Conservation (phyloP, 2,888 invertebrate genomes). For the Gymnocheta viridis region DNA sequence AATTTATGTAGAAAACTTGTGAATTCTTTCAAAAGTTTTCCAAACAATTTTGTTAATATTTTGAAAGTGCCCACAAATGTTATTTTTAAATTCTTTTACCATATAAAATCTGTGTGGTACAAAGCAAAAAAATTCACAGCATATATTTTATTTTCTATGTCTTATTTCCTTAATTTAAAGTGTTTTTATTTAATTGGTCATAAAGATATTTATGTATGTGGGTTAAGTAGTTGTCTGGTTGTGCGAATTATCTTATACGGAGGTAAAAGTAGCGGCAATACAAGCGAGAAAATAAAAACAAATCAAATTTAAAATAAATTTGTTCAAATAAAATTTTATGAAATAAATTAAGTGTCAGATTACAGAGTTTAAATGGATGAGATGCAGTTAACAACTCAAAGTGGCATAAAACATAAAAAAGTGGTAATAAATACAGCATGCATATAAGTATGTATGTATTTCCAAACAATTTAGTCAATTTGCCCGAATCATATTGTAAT, state of each 20-base stretch:
- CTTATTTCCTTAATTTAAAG: conserved; percentile 5
- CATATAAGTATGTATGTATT: too few relatives aligned
- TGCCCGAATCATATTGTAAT: too few relatives aligned
- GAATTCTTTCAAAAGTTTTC: too few relatives aligned
- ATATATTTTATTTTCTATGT: background rate
- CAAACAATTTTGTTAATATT: too few relatives aligned
- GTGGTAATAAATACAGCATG: background rate
- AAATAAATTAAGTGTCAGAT: background rate
- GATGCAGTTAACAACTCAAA: background rate
- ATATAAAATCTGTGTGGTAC: too few relatives aligned
- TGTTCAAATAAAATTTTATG: background rate
- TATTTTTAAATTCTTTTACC: too few relatives aligned
- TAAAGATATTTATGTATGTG: conserved; percentile 18
- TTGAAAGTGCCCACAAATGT: too few relatives aligned
- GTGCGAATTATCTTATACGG: background rate
- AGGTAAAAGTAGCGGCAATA: background rate
- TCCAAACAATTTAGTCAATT: too few relatives aligned
- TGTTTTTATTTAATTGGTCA: conserved; percentile 9
- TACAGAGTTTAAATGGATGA: background rate
- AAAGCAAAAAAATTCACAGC: too few relatives aligned
- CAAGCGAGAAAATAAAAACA: background rate
- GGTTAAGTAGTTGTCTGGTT: conserved; percentile 11
- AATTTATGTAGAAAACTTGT: too few relatives aligned
- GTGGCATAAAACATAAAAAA: background rate
- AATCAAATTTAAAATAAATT: background rate